Conservation (phyloP, 2,888 invertebrate species). For the Pherbina coryleti region DNA sequence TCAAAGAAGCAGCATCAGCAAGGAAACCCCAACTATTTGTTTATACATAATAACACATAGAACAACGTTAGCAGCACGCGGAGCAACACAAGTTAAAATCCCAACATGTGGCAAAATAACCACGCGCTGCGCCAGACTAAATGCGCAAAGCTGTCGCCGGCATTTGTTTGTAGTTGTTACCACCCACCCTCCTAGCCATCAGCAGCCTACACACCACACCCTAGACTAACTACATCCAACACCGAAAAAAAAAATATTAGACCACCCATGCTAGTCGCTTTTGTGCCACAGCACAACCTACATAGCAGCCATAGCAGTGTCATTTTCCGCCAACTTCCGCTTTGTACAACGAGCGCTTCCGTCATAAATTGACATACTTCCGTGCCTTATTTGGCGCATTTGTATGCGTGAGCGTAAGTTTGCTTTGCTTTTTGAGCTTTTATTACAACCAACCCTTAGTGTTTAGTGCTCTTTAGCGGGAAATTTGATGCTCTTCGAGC, state of each 20-base stretch:
- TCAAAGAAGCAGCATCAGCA: background rate
- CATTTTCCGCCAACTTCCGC: too few relatives aligned
- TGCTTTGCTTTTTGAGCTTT: too few relatives aligned
- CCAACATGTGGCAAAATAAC: background rate
- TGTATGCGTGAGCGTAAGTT: too few relatives aligned
- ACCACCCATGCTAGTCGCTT: too few relatives aligned
- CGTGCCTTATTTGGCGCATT: too few relatives aligned
- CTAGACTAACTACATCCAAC: background rate
- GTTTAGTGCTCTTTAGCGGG: background rate
- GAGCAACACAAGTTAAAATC: background rate
- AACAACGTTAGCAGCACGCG: background rate
- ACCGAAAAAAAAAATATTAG: too few relatives aligned
- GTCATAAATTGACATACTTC: too few relatives aligned
- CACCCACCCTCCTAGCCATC: background rate
- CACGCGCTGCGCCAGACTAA: slow-evolving; percentile 19
- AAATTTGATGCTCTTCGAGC: slow-evolving; percentile 1
- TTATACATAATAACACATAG: background rate
- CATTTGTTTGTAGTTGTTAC: background rate
- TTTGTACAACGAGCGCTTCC: too few relatives aligned
- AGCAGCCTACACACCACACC: background rate
- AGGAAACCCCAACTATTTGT: background rate
- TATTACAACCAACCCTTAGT: too few relatives aligned
- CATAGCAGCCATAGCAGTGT: too few relatives aligned
- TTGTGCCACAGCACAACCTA: too few relatives aligned
- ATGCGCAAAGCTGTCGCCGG: slow-evolving; percentile 15